Base-by-base conservation (phyloP, 1,140 invertebrate genomes). In the Radopholus similis region DNA sequence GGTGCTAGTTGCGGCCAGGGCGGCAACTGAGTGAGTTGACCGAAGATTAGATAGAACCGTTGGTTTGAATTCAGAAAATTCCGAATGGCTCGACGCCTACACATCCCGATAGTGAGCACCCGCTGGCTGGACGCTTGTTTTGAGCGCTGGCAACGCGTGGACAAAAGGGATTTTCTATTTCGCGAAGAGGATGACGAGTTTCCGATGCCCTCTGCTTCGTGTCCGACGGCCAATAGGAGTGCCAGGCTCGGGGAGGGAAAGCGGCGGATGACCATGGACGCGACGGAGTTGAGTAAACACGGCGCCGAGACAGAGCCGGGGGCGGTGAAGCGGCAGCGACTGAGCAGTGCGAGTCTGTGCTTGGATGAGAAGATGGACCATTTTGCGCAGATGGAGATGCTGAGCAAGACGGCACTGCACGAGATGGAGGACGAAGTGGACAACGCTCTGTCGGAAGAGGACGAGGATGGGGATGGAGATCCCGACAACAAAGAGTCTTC, bases 151-250 rank as follows among this genome's bases (percentile, higher is more conserved):
- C 65, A 60, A 72, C 54, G 55, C 34, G 30, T 71, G 18, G 68
- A 70, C 44, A 68, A 70, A 44, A 59, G 54, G 5, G 66, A 71
- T 49, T 70, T 55, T 42, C 54, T 71, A 18, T 72, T 70, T 70
- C 47, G 37, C 13, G 57, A 64, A 35, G 63, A 64, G 13, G 63
- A 62, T 15, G 42, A 49, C 23, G 23, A 51, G 21, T 28, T 9
- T 21, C 1, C 18, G 23, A 28, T 28, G 47, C 18, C 21, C 9
- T 51, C 47, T 9, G 47, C n/a, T n/a, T n/a, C n/a, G 21, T 28
- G 11, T 21, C 1, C 18, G 23, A 28, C 47, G 47, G 6, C 21
- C 9, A 26, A 21, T 9, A 28, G 5, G 47, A 11, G 18, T 11
- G 15, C 23, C 21, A 51, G 30, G 30, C 5, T 26, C 47, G 30